These are phyloP conservation scores for Clitarchus hookeri DNA, from an alignment of 2,888 invertebrate species.

Conservation along the genomic window DNA sequence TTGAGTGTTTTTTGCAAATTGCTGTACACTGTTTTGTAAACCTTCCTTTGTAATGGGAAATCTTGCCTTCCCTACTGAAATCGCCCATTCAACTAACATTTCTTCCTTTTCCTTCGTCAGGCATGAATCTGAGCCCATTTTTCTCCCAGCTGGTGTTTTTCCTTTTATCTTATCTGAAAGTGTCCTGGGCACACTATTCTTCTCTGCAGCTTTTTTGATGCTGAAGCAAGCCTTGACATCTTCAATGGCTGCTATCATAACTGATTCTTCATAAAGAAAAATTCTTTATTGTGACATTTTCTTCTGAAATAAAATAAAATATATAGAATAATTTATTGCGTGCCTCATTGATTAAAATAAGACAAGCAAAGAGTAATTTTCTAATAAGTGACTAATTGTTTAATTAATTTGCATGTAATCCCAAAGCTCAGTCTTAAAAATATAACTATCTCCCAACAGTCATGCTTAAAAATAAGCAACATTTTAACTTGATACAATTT, in stretches of 20 bases:
- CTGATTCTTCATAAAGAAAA: conserved; percentile 3
- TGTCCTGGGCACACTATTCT: not conserved
- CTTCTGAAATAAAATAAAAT: not conserved
- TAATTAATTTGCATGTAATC: too few relatives aligned
- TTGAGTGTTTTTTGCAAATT: conserved; percentile 16
- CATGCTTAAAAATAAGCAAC: too few relatives aligned
- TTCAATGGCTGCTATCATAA: not conserved
- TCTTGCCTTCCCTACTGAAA: not conserved
- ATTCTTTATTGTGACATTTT: not conserved
- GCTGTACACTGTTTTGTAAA: conserved; percentile 10
- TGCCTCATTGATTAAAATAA: not conserved
- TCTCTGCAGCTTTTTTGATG: conserved; percentile 11
- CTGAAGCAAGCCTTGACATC: not conserved
- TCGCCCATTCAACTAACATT: too few relatives aligned
- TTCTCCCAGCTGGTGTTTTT: not conserved
- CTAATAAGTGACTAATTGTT: too few relatives aligned
- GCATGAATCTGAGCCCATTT: conserved; percentile 20
- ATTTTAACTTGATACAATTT: not conserved
- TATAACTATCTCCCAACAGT: too few relatives aligned
- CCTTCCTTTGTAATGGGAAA: conserved; percentile 18
- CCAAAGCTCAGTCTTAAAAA: too few relatives aligned
- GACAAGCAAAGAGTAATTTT: too few relatives aligned
- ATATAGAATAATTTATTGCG: not conserved
- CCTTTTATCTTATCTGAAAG: conserved; percentile 20
- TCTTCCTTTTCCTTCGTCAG: not conserved